Percentiles rank a stretch among this genome's conserved stretches.
These are phyloP conservation scores for Agelas oroides DNA, from an alignment of 37 sponge, comb jelly and placozoan species.

Conservation along the genomic window DNA sequence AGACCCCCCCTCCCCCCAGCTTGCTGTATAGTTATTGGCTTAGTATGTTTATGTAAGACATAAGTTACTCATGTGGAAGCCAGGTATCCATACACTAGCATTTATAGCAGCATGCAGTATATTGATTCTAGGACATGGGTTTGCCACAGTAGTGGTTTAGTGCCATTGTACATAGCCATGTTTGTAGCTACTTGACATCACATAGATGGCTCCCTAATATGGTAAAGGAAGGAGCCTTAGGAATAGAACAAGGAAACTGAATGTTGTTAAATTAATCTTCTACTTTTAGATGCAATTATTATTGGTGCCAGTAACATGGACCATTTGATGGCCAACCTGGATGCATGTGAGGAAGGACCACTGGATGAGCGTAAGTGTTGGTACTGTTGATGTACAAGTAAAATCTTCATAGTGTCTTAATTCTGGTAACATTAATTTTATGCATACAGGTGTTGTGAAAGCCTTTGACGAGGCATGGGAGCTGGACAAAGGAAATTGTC, in stretches of 20 bases:
- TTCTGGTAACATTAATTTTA: background rate
- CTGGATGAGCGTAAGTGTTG: conserved; percentile 41
- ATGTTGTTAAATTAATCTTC: too few species aligned
- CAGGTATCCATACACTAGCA: too few species aligned
- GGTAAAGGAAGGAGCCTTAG: too few species aligned
- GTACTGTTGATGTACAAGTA: background rate
- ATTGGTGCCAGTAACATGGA: conserved; percentile 67
- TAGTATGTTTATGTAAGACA: background rate
- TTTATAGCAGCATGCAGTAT: too few species aligned
- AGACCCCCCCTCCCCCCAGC: background rate
- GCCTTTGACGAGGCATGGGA: conserved; percentile 89
- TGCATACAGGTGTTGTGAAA: conserved; percentile 70
- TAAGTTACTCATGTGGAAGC: too few species aligned
- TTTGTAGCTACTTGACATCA: too few species aligned
- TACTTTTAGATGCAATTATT: background rate
- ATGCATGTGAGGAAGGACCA: conserved; percentile 67
- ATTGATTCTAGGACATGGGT: too few species aligned
- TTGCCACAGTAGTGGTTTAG: too few species aligned
- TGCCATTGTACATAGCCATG: too few species aligned
- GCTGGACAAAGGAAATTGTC: conserved; percentile 79
- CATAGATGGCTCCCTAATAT: too few species aligned
- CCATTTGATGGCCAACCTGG: conserved; percentile 62
- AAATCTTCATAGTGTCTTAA: too few species aligned
- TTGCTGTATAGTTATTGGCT: background rate
- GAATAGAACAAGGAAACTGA: too few species aligned